Conservation (phyloP, 2,797 vertebrate species). For the Chelidonichthys spinosus region DNA sequence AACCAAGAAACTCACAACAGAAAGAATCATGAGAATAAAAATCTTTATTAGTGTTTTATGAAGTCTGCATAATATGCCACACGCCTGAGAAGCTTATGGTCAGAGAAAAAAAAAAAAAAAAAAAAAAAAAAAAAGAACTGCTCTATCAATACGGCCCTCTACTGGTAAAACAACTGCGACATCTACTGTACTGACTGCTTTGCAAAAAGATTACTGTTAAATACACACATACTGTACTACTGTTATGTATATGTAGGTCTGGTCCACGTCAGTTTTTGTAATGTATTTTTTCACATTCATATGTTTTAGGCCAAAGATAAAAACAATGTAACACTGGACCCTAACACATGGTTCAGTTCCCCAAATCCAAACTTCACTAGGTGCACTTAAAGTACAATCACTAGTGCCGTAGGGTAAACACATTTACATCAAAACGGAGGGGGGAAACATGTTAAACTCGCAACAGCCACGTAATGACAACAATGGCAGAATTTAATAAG, state of each 20-base stretch:
- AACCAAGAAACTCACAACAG: conserved; percentile 25
- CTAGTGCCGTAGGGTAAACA: conserved; percentile 84
- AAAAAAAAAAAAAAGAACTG: conserved; percentile 78
- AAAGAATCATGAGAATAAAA: conserved; percentile 89
- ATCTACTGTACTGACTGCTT: conserved; percentile 92
- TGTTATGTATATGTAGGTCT: conserved; percentile 87
- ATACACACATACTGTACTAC: conserved; percentile 87
- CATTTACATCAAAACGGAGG: conserved; percentile 76
- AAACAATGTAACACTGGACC: conserved; percentile 83
- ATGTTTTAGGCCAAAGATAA: conserved; percentile 82
- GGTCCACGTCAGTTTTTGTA: conserved; percentile 88
- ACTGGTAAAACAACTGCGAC: conserved; percentile 94
- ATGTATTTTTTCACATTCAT: conserved; percentile 89
- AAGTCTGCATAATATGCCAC: conserved; percentile 97
- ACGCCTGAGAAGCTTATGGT: conserved; percentile 95
- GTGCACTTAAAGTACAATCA: conserved; percentile 89
- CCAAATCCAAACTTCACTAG: conserved; percentile 81
- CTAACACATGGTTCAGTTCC: conserved; percentile 78
- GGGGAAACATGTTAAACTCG: conserved; percentile 76
- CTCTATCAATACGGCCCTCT: conserved; percentile 94
- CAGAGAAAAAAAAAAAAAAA: conserved; percentile 66
- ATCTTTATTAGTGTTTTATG: conserved; percentile 99
- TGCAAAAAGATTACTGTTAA: conserved; percentile 89
- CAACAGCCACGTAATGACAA: conserved; percentile 84
- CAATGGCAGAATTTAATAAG: conserved; percentile 89